phyloP scores from a whole-genome alignment of 1,140 invertebrate genomes.

The Diachasmimorpha longicaudata region DNA sequence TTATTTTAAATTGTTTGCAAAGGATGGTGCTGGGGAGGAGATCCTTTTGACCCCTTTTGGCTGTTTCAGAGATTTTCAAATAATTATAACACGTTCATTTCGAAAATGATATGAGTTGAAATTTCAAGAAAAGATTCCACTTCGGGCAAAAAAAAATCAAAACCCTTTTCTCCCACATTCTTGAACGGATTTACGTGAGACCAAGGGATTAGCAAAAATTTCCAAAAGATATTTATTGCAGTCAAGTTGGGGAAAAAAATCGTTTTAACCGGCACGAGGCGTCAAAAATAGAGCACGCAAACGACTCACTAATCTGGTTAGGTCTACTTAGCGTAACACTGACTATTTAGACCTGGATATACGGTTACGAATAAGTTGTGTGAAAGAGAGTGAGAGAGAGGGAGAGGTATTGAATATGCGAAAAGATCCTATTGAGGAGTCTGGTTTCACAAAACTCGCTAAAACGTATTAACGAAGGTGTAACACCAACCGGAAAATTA shows the following conservation, averaged over 20 bases:
- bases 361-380: slow-evolving; percentile 43
- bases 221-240: neutral
- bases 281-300: slow-evolving; percentile 63
- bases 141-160: too few relatives aligned
- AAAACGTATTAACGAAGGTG: slow-evolving; percentile 50
- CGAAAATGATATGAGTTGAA: too few relatives aligned
- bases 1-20: neutral
- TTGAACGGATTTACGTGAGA: too few relatives aligned
- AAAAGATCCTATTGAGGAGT: slow-evolving; percentile 2
- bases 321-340: slow-evolving; percentile 60
- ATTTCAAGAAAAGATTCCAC: too few relatives aligned
- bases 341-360: slow-evolving; percentile 61
- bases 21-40: neutral
- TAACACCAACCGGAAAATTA: slow-evolving; percentile 10
- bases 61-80: too few relatives aligned
- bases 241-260: neutral
- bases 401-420: slow-evolving; percentile 15
- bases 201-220: neutral
- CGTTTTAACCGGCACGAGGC: slow-evolving; percentile 29
- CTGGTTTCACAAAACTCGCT: slow-evolving; percentile 49
- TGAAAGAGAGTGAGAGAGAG: neutral
- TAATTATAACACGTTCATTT: too few relatives aligned
- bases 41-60: too few relatives aligned
- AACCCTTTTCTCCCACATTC: too few relatives aligned
- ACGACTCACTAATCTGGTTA: slow-evolving; percentile 63